phyloP scores from a whole-genome alignment of 1,140 invertebrate species.

The Grapholita molesta region DNA sequence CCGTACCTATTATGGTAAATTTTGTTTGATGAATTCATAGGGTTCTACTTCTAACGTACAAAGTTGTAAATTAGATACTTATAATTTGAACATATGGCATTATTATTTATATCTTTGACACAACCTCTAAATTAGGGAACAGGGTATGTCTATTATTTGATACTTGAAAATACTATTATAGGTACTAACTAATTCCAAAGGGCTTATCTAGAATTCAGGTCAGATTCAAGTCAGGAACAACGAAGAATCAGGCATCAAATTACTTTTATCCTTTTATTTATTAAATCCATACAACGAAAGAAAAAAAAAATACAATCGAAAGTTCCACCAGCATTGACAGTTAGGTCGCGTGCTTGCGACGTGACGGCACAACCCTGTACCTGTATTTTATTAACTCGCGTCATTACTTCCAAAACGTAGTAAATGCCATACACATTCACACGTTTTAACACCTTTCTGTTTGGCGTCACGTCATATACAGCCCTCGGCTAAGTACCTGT shows the following conservation, averaged over 20 bases:
- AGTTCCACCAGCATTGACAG: slow-evolving; percentile 3
- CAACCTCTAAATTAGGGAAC: too few species aligned
- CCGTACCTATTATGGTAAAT: background rate
- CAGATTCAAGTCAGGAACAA: background rate
- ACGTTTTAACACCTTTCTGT: background rate
- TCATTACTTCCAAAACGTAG: background rate
- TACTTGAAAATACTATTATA: too few species aligned
- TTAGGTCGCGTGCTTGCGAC: slow-evolving; percentile 3
- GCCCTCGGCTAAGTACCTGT: slow-evolving; percentile 6
- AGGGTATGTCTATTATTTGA: too few species aligned
- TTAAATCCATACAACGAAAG: background rate
- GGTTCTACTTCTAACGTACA: too few species aligned
- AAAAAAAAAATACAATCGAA: slow-evolving; percentile 1
- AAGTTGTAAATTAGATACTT: too few species aligned
- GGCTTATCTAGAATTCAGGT: background rate
- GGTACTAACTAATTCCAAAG: too few species aligned
- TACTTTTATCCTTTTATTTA: background rate
- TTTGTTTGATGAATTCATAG: background rate
- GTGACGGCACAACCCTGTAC: slow-evolving; percentile 8
- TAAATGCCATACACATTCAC: background rate
- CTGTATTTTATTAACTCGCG: slow-evolving; percentile 2
- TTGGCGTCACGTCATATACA: background rate
- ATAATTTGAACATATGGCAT: background rate
- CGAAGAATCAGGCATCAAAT: background rate
- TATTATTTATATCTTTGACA: background rate